Evolutionary conservation across 2,888 invertebrate genomes (phyloP), one percentile per base, ranked within the genome.

Genomic region (Eurois occulta): DNA sequence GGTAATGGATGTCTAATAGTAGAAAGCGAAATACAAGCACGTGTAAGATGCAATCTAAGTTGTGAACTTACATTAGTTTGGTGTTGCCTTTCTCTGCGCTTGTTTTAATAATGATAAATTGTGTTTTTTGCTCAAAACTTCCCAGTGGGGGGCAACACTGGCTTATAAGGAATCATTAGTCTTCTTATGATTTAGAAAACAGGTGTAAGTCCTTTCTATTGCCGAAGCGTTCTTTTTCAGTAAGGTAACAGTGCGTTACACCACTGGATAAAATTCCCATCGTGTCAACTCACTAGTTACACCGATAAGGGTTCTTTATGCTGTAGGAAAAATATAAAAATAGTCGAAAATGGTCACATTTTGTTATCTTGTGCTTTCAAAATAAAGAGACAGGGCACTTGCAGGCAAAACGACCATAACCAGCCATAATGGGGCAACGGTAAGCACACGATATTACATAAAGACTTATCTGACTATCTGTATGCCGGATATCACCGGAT

Each of bases 21-120:
- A 91, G 93, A 93, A 93, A 93, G 93, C 88, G 78, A 88, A 87
- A 91, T 90, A 87, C 83, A 88, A 81, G 83, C 89, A 89, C 91
- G 90, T 87, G 89, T 87, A 65, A 88, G 88, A 90, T 90, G 91
- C 91, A 89, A 91, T 91, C 88, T 83, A 78, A 80, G 76, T 85
- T 77, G 85, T 79, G 84, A 85, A 86, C 80, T 85, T 88, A 89
- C 89, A 89, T 88, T 89, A 79, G 84, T 84, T 58, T 24, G 35
- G 68, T 68, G 83, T 83, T 76, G 89, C 84, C 92, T 93, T 92
- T 93, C 93, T 89, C 92, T 88, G 88, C 85, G 84, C 68, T 81
- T 85, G 80, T 83, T 78, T 81, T 78, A 81, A 82, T 86, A 66
- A 80, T 83, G 78, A 85, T 85, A 74, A 80, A 81, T 83, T 70